Percentiles rank a stretch among this genome's conserved stretches.
These are phyloP conservation scores for Caracal caracal DNA, from an alignment of 2,113 vertebrate genomes.

Conservation along the genomic window DNA sequence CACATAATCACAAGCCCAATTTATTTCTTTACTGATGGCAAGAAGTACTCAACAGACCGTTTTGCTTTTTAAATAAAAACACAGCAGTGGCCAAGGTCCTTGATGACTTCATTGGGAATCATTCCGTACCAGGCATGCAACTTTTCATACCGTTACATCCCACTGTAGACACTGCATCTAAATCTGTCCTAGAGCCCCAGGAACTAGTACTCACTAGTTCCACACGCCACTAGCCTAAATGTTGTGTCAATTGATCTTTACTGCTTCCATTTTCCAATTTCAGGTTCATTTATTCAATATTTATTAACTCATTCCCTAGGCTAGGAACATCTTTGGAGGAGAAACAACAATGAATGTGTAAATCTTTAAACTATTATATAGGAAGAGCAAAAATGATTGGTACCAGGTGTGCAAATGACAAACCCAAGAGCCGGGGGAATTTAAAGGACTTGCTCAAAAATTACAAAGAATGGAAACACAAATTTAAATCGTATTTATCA, in stretches of 20 bases:
- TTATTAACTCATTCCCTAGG: not conserved
- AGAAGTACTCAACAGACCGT: not conserved
- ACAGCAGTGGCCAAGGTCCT: not conserved
- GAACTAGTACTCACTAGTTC: not conserved
- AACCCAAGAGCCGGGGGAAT: not conserved
- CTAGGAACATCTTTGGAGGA: not conserved
- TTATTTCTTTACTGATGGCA: not conserved
- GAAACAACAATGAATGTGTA: not conserved
- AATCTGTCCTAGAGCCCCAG: not conserved
- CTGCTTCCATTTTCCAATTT: not conserved
- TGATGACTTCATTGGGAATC: not conserved
- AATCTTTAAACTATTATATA: not conserved
- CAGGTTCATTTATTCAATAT: not conserved
- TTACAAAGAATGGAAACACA: not conserved
- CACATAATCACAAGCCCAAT: not conserved
- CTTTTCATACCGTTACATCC: not conserved
- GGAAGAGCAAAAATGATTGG: not conserved
- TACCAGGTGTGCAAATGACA: not conserved
- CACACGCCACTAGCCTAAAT: not conserved
- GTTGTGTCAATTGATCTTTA: not conserved
- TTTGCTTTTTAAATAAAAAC: constrained; percentile 23
- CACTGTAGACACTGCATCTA: not conserved
- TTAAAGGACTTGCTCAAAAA: not conserved
- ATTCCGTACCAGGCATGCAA: not conserved
- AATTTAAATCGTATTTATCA: not conserved